Base-by-base conservation (phyloP, 2,797 vertebrate species). In the Melanotaenia nigrans region DNA sequence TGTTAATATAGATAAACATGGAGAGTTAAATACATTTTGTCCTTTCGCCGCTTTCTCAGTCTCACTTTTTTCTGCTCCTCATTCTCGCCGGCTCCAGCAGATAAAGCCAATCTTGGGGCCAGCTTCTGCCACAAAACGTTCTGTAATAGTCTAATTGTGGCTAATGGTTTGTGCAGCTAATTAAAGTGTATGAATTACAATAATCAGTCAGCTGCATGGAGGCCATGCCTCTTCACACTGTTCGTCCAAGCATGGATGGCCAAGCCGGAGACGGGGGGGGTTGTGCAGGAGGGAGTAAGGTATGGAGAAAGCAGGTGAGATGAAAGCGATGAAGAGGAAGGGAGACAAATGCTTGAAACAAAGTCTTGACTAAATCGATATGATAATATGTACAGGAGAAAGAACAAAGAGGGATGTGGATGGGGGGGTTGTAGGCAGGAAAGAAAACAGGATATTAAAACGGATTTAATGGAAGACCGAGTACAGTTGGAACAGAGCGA, bases 141-240 rank as follows among this genome's bases (percentile, higher is more conserved):
- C 96, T 96, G 96, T 98, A 98, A 97, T 97, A 97, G 96, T 97
- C 96, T 98, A 98, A 98, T 98, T 98, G 97, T 97, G 96, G 96
- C 96, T 98, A 99, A 99, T 98, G 97, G 97, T 97, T 99, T 98
- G 97, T 98, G 96, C 96, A 97, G 97, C 96, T 98, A 98, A 98
- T 98, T 99, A 98, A 97, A 96, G 96, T 95, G 96, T 98, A 98
- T 98, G 96, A 99, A 99, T 98, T 97, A 98, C 96, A 96, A 96
- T 96, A 97, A 98, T 98, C 97, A 97, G 96, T 98, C 97, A 98
- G 95, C 93, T 93, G 96, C 94, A 93, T 94, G 95, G 95, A 92
- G 87, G 87, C 92, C 87, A 74, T 71, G 80, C 85, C 73, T 84
- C 86, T 78, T 83, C 85, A 77, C 61, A 20, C 85, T 92, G 89